These are phyloP conservation scores for Drosophila ohnishii DNA, from an alignment of 1,140 invertebrate species.

Conservation along the genomic window DNA sequence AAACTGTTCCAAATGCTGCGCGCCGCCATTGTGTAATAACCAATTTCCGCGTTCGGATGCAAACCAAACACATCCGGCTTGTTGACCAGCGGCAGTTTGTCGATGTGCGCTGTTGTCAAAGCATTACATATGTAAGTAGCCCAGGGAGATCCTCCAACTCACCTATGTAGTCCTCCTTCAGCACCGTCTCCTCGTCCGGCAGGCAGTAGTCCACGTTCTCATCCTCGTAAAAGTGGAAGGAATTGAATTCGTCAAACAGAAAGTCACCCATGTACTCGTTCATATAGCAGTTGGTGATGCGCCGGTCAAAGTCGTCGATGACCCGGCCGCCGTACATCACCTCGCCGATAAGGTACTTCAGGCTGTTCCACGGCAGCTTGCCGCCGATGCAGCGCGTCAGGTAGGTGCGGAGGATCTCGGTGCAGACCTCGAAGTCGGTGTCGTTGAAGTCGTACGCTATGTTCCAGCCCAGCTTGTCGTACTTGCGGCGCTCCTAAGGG, in stretches of 20 bases:
- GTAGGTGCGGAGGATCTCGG: constrained; percentile 92
- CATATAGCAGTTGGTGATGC: constrained; percentile 94
- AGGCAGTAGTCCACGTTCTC: constrained; percentile 90
- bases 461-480: constrained; percentile 97
- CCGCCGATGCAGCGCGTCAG: constrained; percentile 87
- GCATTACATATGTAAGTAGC: constrained; percentile 65
- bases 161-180: constrained; percentile 89
- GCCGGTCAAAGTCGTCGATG: constrained; percentile 94
- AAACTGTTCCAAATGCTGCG: constrained; percentile 92
- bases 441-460: constrained; percentile 96
- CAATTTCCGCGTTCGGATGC: constrained; percentile 96
- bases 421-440: constrained; percentile 94
- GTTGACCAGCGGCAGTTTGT: constrained; percentile 88
- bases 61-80: constrained; percentile 95
- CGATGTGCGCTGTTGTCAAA: constrained; percentile 84
- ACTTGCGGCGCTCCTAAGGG: constrained; percentile 92
- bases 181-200: constrained; percentile 86
- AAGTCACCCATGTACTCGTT: constrained; percentile 97
- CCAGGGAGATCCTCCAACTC: constrained; percentile 42
- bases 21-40: constrained; percentile 93
- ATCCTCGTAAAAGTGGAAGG: constrained; percentile 94
- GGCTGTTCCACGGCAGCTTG: constrained; percentile 92
- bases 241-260: constrained; percentile 93
- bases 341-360: constrained; percentile 96
- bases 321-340: constrained; percentile 97